Conservation (phyloP, 1,140 invertebrate genomes). For the Monochamus saltuarius region DNA sequence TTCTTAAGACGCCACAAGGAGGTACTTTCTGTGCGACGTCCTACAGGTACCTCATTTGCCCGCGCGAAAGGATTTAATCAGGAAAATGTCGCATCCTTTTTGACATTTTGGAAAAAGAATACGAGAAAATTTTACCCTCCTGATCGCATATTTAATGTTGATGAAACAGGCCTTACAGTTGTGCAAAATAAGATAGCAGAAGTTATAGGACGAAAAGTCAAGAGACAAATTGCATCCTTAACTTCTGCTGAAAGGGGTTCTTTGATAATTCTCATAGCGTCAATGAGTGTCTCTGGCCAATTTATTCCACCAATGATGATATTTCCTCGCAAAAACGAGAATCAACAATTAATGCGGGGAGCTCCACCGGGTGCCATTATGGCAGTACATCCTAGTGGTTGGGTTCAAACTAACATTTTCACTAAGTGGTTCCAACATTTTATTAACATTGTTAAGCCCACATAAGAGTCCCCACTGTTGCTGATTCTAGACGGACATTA, state of each 20-base stretch:
- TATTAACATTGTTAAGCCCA: slow-evolving; percentile 19
- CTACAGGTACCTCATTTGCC: too few relatives aligned
- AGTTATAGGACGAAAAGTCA: slow-evolving; percentile 14
- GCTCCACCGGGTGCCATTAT: slow-evolving; percentile 35
- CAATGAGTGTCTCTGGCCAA: slow-evolving; percentile 43
- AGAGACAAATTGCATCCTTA: slow-evolving; percentile 41
- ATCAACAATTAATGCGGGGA: slow-evolving; percentile 8
- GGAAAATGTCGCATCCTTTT: slow-evolving; percentile 44
- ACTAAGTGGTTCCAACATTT: slow-evolving; percentile 27
- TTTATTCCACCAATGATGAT: slow-evolving; percentile 22
- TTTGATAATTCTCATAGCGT: slow-evolving; percentile 51
- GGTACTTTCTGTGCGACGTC: too few relatives aligned
- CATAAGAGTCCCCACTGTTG: slow-evolving; percentile 11
- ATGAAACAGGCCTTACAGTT: slow-evolving; percentile 19
- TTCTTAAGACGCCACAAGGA: too few relatives aligned
- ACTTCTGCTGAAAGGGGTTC: slow-evolving; percentile 55
- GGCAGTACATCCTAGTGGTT: slow-evolving; percentile 26
- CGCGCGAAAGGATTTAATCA: too few relatives aligned
- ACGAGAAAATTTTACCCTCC: slow-evolving; percentile 13
- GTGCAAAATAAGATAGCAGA: slow-evolving; percentile 18
- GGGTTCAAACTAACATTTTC: slow-evolving; percentile 30
- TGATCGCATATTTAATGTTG: slow-evolving; percentile 19
- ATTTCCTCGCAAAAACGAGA: slow-evolving; percentile 29
- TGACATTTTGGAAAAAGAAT: slow-evolving; percentile 36
- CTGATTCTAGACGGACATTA: slow-evolving; percentile 24